Evolutionary conservation across 37 sponge, comb jelly and placozoan genomes (phyloP).

Genomic region (Diacarnus erythraeanus): DNA sequence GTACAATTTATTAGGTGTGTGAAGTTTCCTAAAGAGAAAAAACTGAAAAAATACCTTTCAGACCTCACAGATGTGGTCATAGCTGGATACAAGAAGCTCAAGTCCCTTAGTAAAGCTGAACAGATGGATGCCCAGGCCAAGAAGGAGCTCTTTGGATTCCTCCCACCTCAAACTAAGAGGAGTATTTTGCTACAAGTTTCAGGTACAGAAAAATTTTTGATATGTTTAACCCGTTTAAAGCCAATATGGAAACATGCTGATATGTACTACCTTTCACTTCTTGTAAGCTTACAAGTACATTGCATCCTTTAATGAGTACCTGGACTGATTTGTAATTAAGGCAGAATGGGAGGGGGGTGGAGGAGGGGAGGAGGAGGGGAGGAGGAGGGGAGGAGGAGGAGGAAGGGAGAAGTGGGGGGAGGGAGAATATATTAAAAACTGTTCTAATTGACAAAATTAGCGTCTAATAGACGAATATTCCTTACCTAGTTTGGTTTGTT

Average conservation of each 20-base stretch:
- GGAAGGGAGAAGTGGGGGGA: no score
- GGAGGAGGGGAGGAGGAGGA: no score
- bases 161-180: conserved; percentile 50
- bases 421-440: no score
- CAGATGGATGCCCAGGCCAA: neutral
- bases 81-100: neutral
- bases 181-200: conserved; percentile 48
- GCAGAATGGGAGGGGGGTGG: no score
- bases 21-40: conserved; percentile 43
- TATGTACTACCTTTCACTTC: no score
- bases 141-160: conserved; percentile 42
- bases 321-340: no score
- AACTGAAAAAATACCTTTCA: conserved; percentile 26
- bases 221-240: neutral
- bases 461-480: no score
- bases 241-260: neutral
- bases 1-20: neutral
- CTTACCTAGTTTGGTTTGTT: no score
- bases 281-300: no score
- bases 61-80: conserved; percentile 23
- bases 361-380: no score
- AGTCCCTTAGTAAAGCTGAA: neutral
- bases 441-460: no score
- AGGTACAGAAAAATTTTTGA: conserved; percentile 21
- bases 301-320: no score